Conservation (phyloP, 2,113 vertebrate species). For the Nestor notabilis region DNA sequence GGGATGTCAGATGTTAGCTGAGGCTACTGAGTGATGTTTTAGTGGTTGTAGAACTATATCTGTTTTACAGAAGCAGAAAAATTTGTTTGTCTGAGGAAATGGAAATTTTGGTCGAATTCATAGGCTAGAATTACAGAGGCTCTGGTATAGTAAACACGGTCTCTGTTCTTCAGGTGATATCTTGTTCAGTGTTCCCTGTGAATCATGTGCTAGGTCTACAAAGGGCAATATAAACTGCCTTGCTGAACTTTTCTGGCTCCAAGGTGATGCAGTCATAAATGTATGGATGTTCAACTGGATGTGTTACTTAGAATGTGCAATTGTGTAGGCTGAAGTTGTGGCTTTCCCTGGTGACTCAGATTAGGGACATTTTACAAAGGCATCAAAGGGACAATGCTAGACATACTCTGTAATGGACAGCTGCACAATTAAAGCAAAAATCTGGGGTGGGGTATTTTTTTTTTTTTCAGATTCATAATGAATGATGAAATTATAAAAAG, state of each 20-base stretch:
- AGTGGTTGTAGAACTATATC: neutral
- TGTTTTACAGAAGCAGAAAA: neutral
- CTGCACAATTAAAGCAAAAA: neutral
- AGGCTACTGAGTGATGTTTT: neutral
- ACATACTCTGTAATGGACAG: neutral
- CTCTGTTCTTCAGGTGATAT: neutral
- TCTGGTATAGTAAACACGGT: neutral
- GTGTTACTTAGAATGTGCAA: neutral
- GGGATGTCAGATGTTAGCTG: neutral
- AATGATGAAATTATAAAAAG: neutral
- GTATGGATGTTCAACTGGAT: neutral
- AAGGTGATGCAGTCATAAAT: neutral
- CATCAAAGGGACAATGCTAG: neutral
- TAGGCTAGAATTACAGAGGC: neutral
- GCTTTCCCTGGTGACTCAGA: neutral
- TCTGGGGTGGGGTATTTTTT: rapidly evolving
- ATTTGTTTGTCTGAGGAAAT: neutral
- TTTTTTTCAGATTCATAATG: neutral
- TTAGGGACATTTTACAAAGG: neutral
- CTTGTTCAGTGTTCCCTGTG: neutral
- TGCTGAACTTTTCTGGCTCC: neutral
- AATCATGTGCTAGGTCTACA: neutral
- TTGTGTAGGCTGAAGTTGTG: neutral
- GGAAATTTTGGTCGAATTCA: neutral
- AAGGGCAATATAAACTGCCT: neutral